Base-by-base conservation (phyloP, 2,113 vertebrate genomes). In the Vulpes vulpes region DNA sequence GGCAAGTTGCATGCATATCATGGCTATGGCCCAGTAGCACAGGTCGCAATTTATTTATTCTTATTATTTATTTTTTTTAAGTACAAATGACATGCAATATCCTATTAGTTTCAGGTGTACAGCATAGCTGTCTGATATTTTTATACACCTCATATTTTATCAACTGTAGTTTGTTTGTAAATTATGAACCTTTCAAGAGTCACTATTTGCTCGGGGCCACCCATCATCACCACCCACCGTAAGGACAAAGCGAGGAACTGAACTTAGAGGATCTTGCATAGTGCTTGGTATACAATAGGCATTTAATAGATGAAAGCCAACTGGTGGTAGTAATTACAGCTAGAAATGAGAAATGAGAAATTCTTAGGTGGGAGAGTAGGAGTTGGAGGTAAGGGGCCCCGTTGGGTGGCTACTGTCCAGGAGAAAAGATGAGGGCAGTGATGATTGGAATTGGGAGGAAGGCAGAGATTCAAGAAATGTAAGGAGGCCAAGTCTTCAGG, bases 161-260 rank as follows among this genome's bases (percentile, higher is more conserved):
- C 97, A 95, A 89, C 96, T 94, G 0, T 0, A 95, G 82, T 95
- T 98, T 84, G 53, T 88, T 88, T 91, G 79, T 97, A 91, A 97
- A 9, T 74, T 22, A 27, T 53, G 95, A 55, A 95, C 93, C 65
- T 98, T 86, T 53, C 0, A 89, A 84, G 74, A 49, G 64, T 88
- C 4, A 0, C 0, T 64, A 67, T 91, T 97, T 97, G 82, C 62
- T 97, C 88, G 90, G 79, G 69, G 89, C 88, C 51, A 79, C 83
- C 49, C 35, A 35, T 30, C 25, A 0, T 23, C 25, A 27, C 23
- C 59, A 12, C 11, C 43, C 59, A 12, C 11, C n/a, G 11, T 6
- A 55, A 20, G 25, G 23, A 87, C 49, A 20, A 49, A 80, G 10
- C 25, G 43, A 80, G 25, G 53, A 69, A 74, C 59, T 38, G 17